phyloP scores from a whole-genome alignment of 2,888 invertebrate species.

The Neocrepidodera transversa region DNA sequence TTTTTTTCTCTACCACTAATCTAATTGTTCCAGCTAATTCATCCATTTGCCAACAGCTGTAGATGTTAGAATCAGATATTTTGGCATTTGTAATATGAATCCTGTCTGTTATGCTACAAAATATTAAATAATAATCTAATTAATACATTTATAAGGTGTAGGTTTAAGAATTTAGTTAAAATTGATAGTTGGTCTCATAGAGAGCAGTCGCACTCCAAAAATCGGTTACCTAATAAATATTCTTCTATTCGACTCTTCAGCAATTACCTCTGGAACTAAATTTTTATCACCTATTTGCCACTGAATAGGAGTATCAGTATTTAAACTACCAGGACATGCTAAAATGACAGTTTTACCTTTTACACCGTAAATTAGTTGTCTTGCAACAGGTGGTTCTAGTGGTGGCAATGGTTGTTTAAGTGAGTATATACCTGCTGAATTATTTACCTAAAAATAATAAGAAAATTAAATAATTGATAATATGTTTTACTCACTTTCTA shows the following conservation, averaged over 20 bases:
- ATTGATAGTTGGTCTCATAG: no score
- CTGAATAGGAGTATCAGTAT: constrained; percentile 63
- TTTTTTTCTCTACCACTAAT: constrained; percentile 63
- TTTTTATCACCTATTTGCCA: constrained; percentile 66
- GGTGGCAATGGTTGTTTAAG: constrained; percentile 62
- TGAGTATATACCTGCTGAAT: constrained; percentile 68
- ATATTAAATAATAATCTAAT: background rate
- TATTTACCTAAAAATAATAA: constrained; percentile 61
- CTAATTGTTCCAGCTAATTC: constrained; percentile 68
- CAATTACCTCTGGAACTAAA: constrained; percentile 62
- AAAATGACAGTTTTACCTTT: constrained; percentile 57
- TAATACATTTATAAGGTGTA: no score
- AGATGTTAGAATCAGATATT: constrained; percentile 65
- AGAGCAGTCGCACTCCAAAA: no score
- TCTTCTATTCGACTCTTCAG: constrained; percentile 63
- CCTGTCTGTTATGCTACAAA: constrained; percentile 62
- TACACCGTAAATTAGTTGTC: constrained; percentile 58
- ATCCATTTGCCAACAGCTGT: constrained; percentile 73
- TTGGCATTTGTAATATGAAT: constrained; percentile 65
- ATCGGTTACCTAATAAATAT: constrained; percentile 62
- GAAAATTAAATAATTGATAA: no score
- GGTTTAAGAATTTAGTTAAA: no score
- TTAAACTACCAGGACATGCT: constrained; percentile 64
- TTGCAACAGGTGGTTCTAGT: constrained; percentile 58
- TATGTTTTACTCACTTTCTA: no score